Conservation (phyloP, 2,888 invertebrate genomes). For the Drosophila subquinaria region DNA sequence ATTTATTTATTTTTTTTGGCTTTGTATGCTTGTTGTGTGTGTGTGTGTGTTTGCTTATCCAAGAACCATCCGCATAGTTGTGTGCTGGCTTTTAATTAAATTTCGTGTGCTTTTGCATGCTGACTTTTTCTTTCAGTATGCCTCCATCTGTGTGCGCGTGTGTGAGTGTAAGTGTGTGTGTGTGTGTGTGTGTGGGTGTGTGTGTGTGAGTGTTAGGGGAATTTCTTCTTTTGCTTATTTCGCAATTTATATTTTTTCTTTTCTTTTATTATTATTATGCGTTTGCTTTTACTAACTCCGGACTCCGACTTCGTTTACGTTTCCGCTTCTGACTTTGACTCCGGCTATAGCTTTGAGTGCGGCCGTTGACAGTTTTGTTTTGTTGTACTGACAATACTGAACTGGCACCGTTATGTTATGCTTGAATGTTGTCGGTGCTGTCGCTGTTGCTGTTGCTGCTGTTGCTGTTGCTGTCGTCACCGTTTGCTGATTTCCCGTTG, state of each 20-base stretch:
- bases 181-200: neutral
- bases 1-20: neutral
- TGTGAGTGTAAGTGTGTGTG: neutral
- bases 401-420: constrained; percentile 51
- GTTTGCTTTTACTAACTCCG: constrained; percentile 34
- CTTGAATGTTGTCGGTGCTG: constrained; percentile 30
- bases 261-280: constrained; percentile 1
- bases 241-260: constrained; percentile 9
- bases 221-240: constrained; percentile 14
- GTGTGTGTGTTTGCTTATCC: constrained; percentile 18
- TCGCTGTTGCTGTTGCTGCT: constrained; percentile 34
- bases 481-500: constrained; percentile 55
- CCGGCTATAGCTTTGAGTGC: constrained; percentile 40
- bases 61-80: constrained; percentile 36
- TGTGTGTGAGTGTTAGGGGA: neutral
- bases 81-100: constrained; percentile 37
- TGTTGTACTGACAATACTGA: constrained; percentile 22
- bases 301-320: constrained; percentile 40
- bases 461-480: constrained; percentile 49
- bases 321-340: constrained; percentile 23
- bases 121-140: constrained; percentile 10
- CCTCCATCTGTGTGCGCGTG: constrained; percentile 7
- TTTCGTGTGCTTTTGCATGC: constrained; percentile 25
- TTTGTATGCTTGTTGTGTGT: neutral
- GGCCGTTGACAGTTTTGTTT: constrained; percentile 53